Base-by-base conservation (phyloP, 2,888 invertebrate genomes). In the Aphrophora alni region DNA sequence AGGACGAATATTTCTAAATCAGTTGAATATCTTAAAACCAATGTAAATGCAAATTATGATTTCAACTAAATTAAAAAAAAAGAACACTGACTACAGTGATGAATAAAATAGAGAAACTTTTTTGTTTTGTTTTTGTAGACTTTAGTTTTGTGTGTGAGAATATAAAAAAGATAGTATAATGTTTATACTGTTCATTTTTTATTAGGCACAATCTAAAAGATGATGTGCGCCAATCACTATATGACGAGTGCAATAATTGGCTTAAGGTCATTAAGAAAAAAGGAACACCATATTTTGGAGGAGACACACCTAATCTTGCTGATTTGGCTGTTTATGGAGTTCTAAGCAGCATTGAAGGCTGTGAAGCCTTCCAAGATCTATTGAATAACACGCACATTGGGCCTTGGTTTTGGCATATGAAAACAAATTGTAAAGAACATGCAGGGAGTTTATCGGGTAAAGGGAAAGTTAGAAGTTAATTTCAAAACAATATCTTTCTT, bases 271-370 rank as follows among this genome's bases (percentile, higher is more conserved):
- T 98, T 0, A 91, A 93, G 51, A 90, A 90, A 69, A 93, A 92
- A 84, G 93, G 94, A 1, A 91, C 92, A 0, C 90, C 89, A 26
- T 99, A 97, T 87, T 92, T 96, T 89, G 99, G 99, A 8, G 99
- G 98, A 0, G 88, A 91, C 21, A 88, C 91, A 83, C 99, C 99
- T 0, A 95, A 98, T 88, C 90, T 99, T 8, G 96, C 98, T 0
- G 99, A 99, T 90, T 89, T 99, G 75, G 92, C 97, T 0, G 95
- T 98, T 0, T 98, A 93, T 87, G 98, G 98, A 0, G 93, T 97
- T 2, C 90, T 98, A 4, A 95, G 93, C 87, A 97, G 98, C 87
- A 97, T 98, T 87, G 97, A 98, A 89, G 98, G 98, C 0, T 98
- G 98, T 86, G 88, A 90, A 68, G 97, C 98, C 0, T 98, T 98